Conservation (phyloP, 1,140 invertebrate genomes). For the Penaeus vannamei region DNA sequence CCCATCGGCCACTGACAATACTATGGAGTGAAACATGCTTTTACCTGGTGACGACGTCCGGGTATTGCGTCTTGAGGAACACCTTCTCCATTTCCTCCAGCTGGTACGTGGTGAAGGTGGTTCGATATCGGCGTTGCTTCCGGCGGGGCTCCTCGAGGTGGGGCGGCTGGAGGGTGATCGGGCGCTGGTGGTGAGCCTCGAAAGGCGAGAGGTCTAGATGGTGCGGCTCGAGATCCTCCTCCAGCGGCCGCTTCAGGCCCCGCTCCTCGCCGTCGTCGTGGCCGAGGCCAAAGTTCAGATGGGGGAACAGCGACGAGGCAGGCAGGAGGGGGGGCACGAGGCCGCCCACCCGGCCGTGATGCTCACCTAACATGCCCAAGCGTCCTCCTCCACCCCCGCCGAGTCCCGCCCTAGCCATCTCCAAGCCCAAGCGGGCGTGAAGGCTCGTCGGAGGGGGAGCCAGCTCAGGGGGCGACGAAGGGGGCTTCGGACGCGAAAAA, state of each 20-base stretch:
- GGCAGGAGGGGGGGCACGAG: slow-evolving; percentile 64
- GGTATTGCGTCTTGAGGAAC: slow-evolving; percentile 67
- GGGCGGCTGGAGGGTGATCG: slow-evolving; percentile 54
- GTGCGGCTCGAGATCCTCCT: slow-evolving; percentile 34
- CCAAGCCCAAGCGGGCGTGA: slow-evolving; percentile 52
- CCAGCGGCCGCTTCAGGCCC: slow-evolving; percentile 59
- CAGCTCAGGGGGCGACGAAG: neutral
- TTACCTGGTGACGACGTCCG: slow-evolving; percentile 67
- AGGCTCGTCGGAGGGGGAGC: slow-evolving; percentile 26
- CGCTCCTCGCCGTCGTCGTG: slow-evolving; percentile 51
- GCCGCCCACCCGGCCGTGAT: slow-evolving; percentile 34
- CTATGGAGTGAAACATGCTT: too few species aligned
- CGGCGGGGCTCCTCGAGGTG: slow-evolving; percentile 64
- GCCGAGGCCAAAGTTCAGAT: slow-evolving; percentile 39
- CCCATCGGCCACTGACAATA: too few species aligned
- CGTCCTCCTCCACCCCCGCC: slow-evolving; percentile 9
- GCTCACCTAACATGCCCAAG: slow-evolving; percentile 13
- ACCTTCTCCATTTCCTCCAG: slow-evolving; percentile 68
- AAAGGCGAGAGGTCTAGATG: slow-evolving; percentile 35
- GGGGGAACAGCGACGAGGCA: slow-evolving; percentile 64
- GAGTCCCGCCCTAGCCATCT: slow-evolving; percentile 55
- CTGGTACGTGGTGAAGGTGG: slow-evolving; percentile 67
- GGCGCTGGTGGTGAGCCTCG: slow-evolving; percentile 29
- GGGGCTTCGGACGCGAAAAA: slow-evolving; percentile 53
- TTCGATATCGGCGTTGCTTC: slow-evolving; percentile 66